Base-by-base conservation (phyloP, 2,113 vertebrate species). In the Elgaria multicarinata region DNA sequence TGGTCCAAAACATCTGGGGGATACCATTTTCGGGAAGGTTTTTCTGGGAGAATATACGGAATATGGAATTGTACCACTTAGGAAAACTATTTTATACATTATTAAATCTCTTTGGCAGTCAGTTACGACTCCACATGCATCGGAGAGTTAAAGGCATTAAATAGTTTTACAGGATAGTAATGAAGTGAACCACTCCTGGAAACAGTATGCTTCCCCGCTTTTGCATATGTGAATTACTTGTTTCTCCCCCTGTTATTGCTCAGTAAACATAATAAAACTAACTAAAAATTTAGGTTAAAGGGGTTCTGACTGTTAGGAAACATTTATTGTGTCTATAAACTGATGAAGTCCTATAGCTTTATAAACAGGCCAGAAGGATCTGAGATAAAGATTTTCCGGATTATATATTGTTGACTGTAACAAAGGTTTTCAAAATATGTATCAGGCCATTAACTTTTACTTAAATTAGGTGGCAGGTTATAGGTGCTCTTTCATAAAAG, bases 181-280 rank as follows among this genome's bases (percentile, higher is more conserved):
- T 91, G 74, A 90, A 88, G 88, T 92, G 53, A 83, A 24, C n/a
- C 53, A 55, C 62, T 62, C 92, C 87, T 84, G 80, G 81, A 83
- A 87, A 46, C 26, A 31, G 88, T 9, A 26, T 89, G 66, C 53
- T 83, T 85, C 86, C 28, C n/a, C 22, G 83, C 12, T 87, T 88
- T 36, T 77, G 91, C 12, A 77, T 85, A 82, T 33, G 91, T 62
- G 50, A 1, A 1, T 50, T 75, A 39, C 58, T 85, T 80, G 55
- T 22, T 87, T 94, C 20, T 13, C 85, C 80, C 46, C 62, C 28
- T 66, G 71, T 85, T 90, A 83, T 13, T 87, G 85, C 78, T 93
- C 75, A 83, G 50, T 93, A 95, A 94, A 93, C 89, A 92, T n/a
- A 80, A 95, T 94, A 90, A 95, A 93, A 66, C 80, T 50, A 67